Conservation (phyloP, 2,113 vertebrate species). For the Anarhynchus alexandrinus region DNA sequence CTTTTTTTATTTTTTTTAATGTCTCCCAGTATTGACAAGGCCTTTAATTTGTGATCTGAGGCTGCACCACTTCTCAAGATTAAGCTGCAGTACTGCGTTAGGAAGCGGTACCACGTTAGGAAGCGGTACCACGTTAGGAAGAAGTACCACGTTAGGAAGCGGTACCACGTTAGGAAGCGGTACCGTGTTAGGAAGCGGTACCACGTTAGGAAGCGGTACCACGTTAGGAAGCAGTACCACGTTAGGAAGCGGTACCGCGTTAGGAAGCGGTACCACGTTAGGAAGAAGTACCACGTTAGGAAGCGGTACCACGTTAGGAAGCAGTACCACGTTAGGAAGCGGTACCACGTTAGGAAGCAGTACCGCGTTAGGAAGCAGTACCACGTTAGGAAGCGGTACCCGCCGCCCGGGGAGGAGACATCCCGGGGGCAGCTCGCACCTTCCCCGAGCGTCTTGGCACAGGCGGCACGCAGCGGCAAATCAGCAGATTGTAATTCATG, state of each 20-base stretch:
- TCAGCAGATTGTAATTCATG: background rate
- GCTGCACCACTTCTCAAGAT: background rate
- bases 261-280: too few species aligned
- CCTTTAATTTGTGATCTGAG: background rate
- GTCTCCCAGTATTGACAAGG: background rate
- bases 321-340: accelerated
- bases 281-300: accelerated
- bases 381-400: background rate
- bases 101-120: background rate
- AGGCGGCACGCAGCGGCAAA: accelerated
- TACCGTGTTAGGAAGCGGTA: too few species aligned
- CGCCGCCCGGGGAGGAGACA: accelerated
- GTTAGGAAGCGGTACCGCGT: too few species aligned
- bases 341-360: too few species aligned
- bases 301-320: too few species aligned
- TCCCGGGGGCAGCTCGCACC: accelerated
- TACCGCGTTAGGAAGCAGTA: accelerated
- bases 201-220: too few species aligned
- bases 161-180: too few species aligned
- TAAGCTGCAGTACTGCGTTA: accelerated
- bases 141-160: accelerated
- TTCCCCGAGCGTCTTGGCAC: background rate
- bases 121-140: too few species aligned
- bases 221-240: accelerated
- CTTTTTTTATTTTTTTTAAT: background rate